Evolutionary conservation across 2,888 invertebrate species (phyloP).

Genomic region (Flexamia atlantica): DNA sequence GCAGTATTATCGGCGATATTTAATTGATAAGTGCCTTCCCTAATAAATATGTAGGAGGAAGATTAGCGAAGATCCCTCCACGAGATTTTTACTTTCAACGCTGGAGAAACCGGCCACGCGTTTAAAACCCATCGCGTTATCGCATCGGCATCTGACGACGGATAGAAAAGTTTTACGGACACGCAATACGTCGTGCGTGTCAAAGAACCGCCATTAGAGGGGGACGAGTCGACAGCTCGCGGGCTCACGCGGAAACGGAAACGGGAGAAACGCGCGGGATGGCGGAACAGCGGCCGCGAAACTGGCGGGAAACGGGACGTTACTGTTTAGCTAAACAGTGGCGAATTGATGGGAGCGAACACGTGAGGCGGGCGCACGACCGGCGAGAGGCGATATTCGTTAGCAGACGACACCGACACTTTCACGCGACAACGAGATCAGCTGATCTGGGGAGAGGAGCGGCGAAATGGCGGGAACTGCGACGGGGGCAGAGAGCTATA

Average conservation of each 20-base stretch:
- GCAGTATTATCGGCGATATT: no score
- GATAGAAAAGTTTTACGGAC: not conserved
- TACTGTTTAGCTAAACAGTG: constrained; percentile 48
- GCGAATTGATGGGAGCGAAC: constrained; percentile 22
- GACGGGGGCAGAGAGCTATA: no score
- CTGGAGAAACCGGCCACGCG: not conserved
- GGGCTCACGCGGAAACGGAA: constrained; percentile 32
- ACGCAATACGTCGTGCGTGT: constrained; percentile 41
- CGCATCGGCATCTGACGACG: constrained; percentile 10
- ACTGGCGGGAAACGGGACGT: constrained; percentile 14
- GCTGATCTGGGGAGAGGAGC: not conserved
- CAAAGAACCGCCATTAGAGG: constrained; percentile 2
- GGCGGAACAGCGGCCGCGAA: constrained; percentile 1
- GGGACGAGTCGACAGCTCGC: not conserved
- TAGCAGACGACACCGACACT: constrained; percentile 46
- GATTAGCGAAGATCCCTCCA: not conserved
- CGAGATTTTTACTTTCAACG: constrained; percentile 33
- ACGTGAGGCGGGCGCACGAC: constrained; percentile 25
- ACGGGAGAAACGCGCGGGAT: constrained; percentile 15
- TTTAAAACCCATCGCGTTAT: constrained; percentile 31
- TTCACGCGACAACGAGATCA: constrained; percentile 33
- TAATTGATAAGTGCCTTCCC: no score
- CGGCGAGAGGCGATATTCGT: constrained; percentile 42
- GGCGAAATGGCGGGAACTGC: not conserved
- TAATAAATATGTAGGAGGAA: no score